Conservation (phyloP, 2,113 vertebrate species). For the Corythoichthys intestinalis region DNA sequence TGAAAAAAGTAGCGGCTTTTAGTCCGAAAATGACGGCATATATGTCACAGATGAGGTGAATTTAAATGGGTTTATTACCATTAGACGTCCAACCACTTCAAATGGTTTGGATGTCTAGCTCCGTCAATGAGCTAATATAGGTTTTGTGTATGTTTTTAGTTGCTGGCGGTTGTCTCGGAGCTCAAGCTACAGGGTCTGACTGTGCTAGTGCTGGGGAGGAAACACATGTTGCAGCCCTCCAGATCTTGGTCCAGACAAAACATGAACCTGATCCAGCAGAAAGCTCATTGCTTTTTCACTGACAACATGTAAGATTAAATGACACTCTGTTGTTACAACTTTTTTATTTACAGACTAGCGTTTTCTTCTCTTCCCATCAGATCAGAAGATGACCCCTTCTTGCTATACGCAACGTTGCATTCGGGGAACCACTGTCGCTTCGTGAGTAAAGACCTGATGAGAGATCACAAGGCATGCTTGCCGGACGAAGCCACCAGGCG, state of each 20-base stretch:
- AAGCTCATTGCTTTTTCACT: conserved; percentile 91
- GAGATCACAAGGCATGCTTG: conserved; percentile 94
- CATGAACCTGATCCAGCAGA: conserved; percentile 78
- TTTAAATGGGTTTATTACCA: no score
- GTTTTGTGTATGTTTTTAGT: conserved; percentile 63
- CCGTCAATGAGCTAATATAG: neutral
- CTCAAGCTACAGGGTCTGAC: conserved; percentile 71
- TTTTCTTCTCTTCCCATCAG: conserved; percentile 54
- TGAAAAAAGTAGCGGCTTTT: no score
- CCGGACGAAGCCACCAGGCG: conserved; percentile 64
- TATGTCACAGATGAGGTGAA: no score
- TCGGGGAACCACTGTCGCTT: conserved; percentile 90
- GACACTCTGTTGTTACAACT: neutral
- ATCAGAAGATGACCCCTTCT: conserved; percentile 90
- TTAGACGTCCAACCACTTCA: no score
- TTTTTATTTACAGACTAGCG: neutral
- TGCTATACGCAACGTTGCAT: conserved; percentile 86
- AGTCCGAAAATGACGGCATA: no score
- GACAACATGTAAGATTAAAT: conserved; percentile 82
- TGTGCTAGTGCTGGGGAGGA: conserved; percentile 89
- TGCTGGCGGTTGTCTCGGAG: conserved; percentile 78
- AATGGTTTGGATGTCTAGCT: no score
- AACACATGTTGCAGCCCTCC: conserved; percentile 81
- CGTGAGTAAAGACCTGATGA: conserved; percentile 87
- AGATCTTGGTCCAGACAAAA: conserved; percentile 73